Evolutionary conservation across 2,797 vertebrate genomes (phyloP), one percentile per base, ranked within the genome.

Genomic region (Tragopan temminckii): DNA sequence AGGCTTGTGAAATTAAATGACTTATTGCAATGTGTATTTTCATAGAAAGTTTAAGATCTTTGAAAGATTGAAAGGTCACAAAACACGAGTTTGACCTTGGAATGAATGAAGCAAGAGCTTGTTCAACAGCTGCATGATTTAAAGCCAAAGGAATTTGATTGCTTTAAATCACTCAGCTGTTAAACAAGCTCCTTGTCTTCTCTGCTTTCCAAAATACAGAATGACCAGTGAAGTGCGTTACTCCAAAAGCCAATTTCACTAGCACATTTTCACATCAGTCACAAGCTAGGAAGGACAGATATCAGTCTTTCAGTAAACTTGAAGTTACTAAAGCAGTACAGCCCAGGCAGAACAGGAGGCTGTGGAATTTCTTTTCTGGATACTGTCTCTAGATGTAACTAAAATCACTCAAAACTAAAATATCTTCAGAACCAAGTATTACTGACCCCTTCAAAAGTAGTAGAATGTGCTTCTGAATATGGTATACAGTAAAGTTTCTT

Each of bases 91-190:
- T 29, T 80, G 45, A 80, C 75, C 46, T 48, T 43, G 61, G 40
- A 82, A 89, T 29, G 93, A 88, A 84, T 31, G 45, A 82, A 94
- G 69, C n/a, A 82, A 88, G 21, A 70, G 76, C 59, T 78, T 79
- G 67, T 86, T 76, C 70, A 89, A 72, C 64, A 91, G 80, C 78
- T 88, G 74, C 43, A 79, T 76, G 83, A 88, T 83, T 89, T 84
- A 81, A 79, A 93, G 62, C 77, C 79, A 13, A 42, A 93, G 67
- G 74, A 84, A 96, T 88, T 2, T 48, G 66, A 90, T 68, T 61
- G 86, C 88, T 94, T 90, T 62, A 90, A 81, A 90, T 79, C 74
- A 93, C 45, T 90, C 58, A 86, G 84, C 83, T 88, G 78, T 40
- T 92, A 63, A 92, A 81, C 35, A 86, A 79, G 45, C 43, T 83